Evolutionary conservation across 2,888 invertebrate species (phyloP), one percentile per base, ranked within the genome.

Genomic region (Podotricha telesiphe): DNA sequence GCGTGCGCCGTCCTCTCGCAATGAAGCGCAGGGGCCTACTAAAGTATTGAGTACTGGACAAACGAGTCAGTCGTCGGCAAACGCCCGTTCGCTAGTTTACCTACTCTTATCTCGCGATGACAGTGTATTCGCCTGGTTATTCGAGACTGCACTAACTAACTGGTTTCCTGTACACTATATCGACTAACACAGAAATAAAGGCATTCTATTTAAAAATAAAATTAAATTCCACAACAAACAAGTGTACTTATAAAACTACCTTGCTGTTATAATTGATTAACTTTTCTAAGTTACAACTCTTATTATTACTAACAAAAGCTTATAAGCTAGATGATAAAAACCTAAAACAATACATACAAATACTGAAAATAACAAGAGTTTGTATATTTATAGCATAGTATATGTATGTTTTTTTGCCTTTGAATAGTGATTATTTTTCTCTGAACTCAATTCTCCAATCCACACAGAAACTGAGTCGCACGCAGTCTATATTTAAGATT

Each of bases 51-150:
- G 77, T 28, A 19, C 64, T 69, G 70, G 71, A 42, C 72, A 67
- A 72, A 70, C 68, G 70, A 68, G 70, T 74, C n/a, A n/a, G n/a
- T n/a, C n/a, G n/a, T n/a, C 73, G 71, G 79, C 80, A 78, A 87
- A 88, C 87, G 88, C 88, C 89, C 91, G 90, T 85, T 88, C 88
- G 86, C 90, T 86, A 86, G 87, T 87, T 87, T 87, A 86, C 88
- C 87, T 86, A 87, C 86, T 88, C 86, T 91, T 91, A 91, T 91
- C 91, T 87, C 77, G 78, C 83, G 85, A 86, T 84, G 86, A 82
- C 85, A 82, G 81, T 80, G 80, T 82, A 80, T 77, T 82, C 77
- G 80, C 76, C 81, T 84, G 80, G 79, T 83, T 82, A 80, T 78
- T 78, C 77, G 75, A 56, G 40, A 66, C 79, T 77, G 80, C 79